Evolutionary conservation across 1,140 invertebrate genomes (phyloP), one percentile per base, ranked within the genome.

Genomic region (Drosophila nannoptera): DNA sequence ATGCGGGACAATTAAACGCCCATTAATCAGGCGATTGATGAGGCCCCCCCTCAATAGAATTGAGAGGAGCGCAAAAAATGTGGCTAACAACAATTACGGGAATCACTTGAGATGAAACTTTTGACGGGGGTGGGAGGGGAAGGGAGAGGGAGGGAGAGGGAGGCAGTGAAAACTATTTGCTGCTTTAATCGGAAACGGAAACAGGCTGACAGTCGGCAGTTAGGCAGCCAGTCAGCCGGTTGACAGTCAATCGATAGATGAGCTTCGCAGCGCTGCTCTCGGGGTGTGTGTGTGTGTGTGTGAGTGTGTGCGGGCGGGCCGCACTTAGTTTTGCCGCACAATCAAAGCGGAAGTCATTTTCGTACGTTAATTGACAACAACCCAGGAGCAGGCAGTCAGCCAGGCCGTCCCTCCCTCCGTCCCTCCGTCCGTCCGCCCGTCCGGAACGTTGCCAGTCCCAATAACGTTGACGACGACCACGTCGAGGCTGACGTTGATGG

Each of bases 261-360:
- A 75, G 76, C 58, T 63, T 73, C 48, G 54, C 40, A 45, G 53
- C 54, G 66, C 14, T 29, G 7, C 38, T 8, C 36, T 11, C 32
- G 22, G 22, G 22, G 42, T 32, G 40, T 14, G 31, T 14, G 8
- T 7, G 29, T 43, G 11, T 38, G n/a, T 42, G 35, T 8, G 16
- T 64, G 32, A 16, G 38, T 12, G 16, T 45, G 54, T 43, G 38
- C n/a, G 42, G 35, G 16, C 40, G 42, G 66, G 58, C 49, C 72
- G 60, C 66, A 73, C 66, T 69, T 69, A 63, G 60, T 69, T 73
- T 73, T 69, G 66, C 66, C 66, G 70, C 77, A 82, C 75, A 86
- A 87, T 87, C 82, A 86, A 81, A 72, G 78, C 82, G 82, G 82
- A 86, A 86, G 82, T 86, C 82, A 86, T 86, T 86, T 87, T 86